Evolutionary conservation across 1,140 invertebrate species (phyloP).

Genomic region (Trachymyrmex septentrionalis): DNA sequence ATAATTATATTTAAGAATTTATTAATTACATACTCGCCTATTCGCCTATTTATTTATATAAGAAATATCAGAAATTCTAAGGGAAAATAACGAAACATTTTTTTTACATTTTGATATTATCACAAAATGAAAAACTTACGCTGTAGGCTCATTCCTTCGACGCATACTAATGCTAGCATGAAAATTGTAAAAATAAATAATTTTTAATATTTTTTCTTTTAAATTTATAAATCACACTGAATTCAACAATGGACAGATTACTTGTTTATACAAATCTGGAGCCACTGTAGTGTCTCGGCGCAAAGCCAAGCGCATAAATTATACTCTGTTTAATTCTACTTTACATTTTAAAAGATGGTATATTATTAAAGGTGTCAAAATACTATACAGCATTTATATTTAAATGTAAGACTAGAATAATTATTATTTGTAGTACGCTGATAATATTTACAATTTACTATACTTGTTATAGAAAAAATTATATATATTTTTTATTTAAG

Average conservation of each 20-base stretch:
- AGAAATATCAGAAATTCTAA: not conserved
- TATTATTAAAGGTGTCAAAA: not conserved
- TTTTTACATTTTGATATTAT: constrained; percentile 25
- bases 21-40: constrained; percentile 74
- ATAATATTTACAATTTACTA: not conserved
- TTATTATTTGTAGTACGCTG: no score
- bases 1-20: constrained; percentile 77
- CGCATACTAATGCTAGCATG: constrained; percentile 82
- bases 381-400: not conserved
- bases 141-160: constrained; percentile 87
- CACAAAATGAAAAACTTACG: constrained; percentile 85
- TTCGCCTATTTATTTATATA: constrained; percentile 13
- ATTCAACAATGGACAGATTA: not conserved
- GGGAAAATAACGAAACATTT: not conserved
- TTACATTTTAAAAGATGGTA: not conserved
- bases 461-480: constrained; percentile 1
- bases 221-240: constrained; percentile 1
- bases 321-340: not conserved
- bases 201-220: not conserved
- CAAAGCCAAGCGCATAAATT: not conserved
- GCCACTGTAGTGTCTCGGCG: no score
- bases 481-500: not conserved
- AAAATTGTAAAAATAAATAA: constrained; percentile 65
- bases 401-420: not conserved
- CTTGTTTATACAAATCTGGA: not conserved